Evolutionary conservation across 2,113 vertebrate species (phyloP).

Genomic region (Oostethus manadensis): DNA sequence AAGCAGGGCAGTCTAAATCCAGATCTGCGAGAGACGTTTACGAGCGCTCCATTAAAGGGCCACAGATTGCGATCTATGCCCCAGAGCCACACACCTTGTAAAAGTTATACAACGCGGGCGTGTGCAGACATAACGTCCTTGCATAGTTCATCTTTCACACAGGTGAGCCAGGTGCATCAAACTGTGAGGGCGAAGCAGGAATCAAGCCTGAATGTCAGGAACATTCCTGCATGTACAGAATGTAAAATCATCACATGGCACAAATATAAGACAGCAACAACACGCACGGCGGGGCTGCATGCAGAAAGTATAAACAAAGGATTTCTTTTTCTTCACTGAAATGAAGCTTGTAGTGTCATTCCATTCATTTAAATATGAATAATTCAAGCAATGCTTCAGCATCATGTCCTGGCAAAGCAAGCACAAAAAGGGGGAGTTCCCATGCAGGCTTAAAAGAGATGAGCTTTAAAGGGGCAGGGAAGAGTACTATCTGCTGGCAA

Average conservation of each 20-base stretch:
- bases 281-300: too few relatives aligned
- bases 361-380: too few relatives aligned
- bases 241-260: too few relatives aligned
- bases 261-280: too few relatives aligned
- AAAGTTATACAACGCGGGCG: constrained; percentile 56
- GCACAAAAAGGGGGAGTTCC: constrained; percentile 37
- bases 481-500: constrained; percentile 49
- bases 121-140: constrained; percentile 53
- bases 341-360: too few relatives aligned
- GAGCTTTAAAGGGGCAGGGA: constrained; percentile 15
- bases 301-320: too few relatives aligned
- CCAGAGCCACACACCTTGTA: constrained; percentile 49
- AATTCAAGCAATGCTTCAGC: constrained; percentile 1
- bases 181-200: neutral
- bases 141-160: constrained; percentile 26
- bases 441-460: constrained; percentile 12
- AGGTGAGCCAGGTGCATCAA: constrained; percentile 13
- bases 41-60: constrained; percentile 20
- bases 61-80: constrained; percentile 43
- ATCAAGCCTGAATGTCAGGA: too few relatives aligned
- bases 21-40: constrained; percentile 43
- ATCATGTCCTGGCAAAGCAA: constrained; percentile 32
- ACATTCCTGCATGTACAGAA: too few relatives aligned
- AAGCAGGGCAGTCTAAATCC: constrained; percentile 23
- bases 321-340: too few relatives aligned